Percentiles rank a stretch among this genome's conserved stretches.
phyloP scores from a whole-genome alignment of 2,113 vertebrate species.

The Tetrax tetrax region DNA sequence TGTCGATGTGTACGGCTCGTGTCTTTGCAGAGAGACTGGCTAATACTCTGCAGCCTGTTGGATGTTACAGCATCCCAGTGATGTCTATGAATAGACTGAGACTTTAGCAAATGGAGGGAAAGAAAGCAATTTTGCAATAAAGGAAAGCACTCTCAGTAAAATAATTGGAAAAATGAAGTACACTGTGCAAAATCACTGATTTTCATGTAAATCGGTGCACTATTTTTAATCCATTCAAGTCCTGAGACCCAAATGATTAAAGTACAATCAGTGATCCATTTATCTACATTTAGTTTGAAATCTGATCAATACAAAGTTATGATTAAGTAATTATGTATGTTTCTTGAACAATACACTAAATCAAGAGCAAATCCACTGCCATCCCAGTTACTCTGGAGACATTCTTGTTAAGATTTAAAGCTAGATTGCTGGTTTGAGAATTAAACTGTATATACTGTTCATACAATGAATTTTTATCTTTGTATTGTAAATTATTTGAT shows the following conservation, averaged over 20 bases:
- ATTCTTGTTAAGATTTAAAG: slow-evolving; percentile 62
- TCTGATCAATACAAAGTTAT: neutral
- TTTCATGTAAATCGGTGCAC: neutral
- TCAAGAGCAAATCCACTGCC: slow-evolving; percentile 70
- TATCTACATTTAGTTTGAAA: neutral
- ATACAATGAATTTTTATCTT: slow-evolving; percentile 83
- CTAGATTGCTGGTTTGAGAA: slow-evolving; percentile 77
- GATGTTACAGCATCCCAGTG: neutral
- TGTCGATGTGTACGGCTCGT: accelerated
- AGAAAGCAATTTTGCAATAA: neutral
- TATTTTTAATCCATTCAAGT: neutral
- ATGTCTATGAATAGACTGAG: neutral
- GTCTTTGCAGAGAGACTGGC: neutral
- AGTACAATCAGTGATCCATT: neutral
- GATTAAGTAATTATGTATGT: slow-evolving; percentile 6
- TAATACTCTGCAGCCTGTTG: neutral
- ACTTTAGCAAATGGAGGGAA: neutral
- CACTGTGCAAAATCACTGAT: slow-evolving; percentile 5
- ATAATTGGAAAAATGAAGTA: too few species aligned
- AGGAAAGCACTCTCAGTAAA: too few species aligned
- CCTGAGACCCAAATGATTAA: neutral
- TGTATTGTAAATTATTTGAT: slow-evolving; percentile 92
- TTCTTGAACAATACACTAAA: slow-evolving; percentile 52
- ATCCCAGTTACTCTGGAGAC: slow-evolving; percentile 65
- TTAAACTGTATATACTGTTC: slow-evolving; percentile 84